Evolutionary conservation across 2,888 invertebrate genomes (phyloP).

Genomic region (Caenorhabditis japonica): DNA sequence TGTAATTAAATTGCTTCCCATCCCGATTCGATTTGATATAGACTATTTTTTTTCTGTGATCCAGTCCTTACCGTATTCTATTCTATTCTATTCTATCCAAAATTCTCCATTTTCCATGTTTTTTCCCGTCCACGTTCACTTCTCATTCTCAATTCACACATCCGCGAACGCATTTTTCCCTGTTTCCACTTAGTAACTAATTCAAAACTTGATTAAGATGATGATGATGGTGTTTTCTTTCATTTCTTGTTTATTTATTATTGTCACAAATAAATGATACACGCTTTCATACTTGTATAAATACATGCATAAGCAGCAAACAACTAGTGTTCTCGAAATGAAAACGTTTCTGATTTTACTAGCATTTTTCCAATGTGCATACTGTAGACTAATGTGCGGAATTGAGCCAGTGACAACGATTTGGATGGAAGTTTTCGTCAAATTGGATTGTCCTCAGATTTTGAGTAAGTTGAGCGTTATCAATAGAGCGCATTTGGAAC

Average conservation of each 20-base stretch:
- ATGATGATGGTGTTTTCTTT: slow-evolving; percentile 4
- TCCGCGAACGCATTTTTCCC: slow-evolving; percentile 8
- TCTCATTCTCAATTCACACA: slow-evolving; percentile 4
- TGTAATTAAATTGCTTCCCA: background rate
- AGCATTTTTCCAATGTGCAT: slow-evolving; percentile 4
- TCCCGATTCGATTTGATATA: slow-evolving; percentile 8
- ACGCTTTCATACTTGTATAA: slow-evolving; percentile 19
- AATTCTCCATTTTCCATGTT: slow-evolving; percentile 3
- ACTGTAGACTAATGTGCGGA: slow-evolving; percentile 44
- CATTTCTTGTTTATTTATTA: slow-evolving; percentile 3
- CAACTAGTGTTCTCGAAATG: slow-evolving; percentile 2
- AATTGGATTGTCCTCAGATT: slow-evolving; percentile 40
- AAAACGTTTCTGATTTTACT: slow-evolving; percentile 12
- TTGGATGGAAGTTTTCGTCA: slow-evolving; percentile 48
- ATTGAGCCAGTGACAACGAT: slow-evolving; percentile 45
- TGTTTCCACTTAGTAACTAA: slow-evolving; percentile 26
- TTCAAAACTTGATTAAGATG: slow-evolving; percentile 18
- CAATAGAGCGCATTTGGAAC: background rate
- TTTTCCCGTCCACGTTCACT: slow-evolving; percentile 2
- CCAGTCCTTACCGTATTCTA: slow-evolving; percentile 17
- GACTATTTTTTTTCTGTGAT: slow-evolving; percentile 34
- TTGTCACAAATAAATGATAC: slow-evolving; percentile 28
- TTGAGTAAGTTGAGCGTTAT: slow-evolving; percentile 20
- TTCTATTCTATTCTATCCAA: background rate
- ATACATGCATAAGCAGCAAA: slow-evolving; percentile 3